Evolutionary conservation across 2,797 vertebrate genomes (phyloP).

Genomic region (Threskiornis aethiopicus): DNA sequence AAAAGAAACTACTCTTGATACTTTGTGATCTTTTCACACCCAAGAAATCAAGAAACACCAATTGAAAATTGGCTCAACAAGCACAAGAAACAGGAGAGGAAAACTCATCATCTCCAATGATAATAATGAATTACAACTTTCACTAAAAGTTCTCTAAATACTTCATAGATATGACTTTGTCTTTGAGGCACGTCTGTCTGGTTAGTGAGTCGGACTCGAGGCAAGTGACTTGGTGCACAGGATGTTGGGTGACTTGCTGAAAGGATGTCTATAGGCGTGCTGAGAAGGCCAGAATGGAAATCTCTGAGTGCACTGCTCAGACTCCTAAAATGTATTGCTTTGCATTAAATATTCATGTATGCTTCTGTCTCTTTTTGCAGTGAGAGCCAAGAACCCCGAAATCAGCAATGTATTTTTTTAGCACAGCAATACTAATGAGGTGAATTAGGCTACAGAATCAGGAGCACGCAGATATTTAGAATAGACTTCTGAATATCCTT

Average conservation of each 20-base stretch:
- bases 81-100: neutral
- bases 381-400: neutral
- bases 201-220: neutral
- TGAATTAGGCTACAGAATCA: neutral
- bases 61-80: neutral
- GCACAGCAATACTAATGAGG: accelerated
- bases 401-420: neutral
- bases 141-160: neutral
- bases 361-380: neutral
- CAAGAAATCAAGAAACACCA: neutral
- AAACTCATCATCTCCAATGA: neutral
- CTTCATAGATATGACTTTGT: neutral
- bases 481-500: neutral
- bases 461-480: neutral
- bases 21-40: neutral
- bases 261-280: accelerated
- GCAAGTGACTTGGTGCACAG: neutral
- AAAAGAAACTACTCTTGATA: neutral
- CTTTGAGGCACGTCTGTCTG: neutral
- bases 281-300: neutral
- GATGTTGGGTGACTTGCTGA: neutral
- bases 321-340: neutral
- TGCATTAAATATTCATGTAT: neutral
- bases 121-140: neutral
- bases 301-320: neutral